phyloP scores from a whole-genome alignment of 2,113 vertebrate genomes.

The Sisor rabdophorus region DNA sequence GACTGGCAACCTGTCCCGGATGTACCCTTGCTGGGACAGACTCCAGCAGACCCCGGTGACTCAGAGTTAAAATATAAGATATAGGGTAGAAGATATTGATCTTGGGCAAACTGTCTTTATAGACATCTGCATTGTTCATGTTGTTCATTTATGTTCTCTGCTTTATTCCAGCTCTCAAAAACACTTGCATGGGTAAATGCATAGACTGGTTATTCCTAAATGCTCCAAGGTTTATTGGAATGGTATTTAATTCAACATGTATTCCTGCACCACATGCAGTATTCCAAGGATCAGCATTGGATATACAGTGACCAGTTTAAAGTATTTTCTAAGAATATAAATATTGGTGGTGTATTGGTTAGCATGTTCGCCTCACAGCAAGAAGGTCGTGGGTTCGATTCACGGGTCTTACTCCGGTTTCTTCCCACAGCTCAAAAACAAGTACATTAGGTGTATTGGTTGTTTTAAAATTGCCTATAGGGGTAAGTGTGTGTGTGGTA shows the following conservation, averaged over 20 bases:
- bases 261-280: not conserved
- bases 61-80: too few species aligned
- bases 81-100: not conserved
- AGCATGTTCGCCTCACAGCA: too few species aligned
- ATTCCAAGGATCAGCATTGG: not conserved
- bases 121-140: not conserved
- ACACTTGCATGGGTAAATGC: not conserved
- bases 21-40: too few species aligned
- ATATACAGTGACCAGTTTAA: not conserved
- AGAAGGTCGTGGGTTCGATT: too few species aligned
- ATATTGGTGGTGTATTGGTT: too few species aligned
- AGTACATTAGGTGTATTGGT: too few species aligned
- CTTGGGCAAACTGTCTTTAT: not conserved
- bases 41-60: too few species aligned
- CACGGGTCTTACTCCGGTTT: too few species aligned
- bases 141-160: not conserved
- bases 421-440: too few species aligned
- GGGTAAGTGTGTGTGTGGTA: too few species aligned
- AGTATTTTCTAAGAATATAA: not conserved
- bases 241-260: not conserved
- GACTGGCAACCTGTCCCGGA: too few species aligned
- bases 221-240: not conserved
- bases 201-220: not conserved
- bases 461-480: too few species aligned
- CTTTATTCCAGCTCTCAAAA: not conserved